Evolutionary conservation across 2,888 invertebrate species (phyloP).

Genomic region (Xanthorhoe spadicearia): DNA sequence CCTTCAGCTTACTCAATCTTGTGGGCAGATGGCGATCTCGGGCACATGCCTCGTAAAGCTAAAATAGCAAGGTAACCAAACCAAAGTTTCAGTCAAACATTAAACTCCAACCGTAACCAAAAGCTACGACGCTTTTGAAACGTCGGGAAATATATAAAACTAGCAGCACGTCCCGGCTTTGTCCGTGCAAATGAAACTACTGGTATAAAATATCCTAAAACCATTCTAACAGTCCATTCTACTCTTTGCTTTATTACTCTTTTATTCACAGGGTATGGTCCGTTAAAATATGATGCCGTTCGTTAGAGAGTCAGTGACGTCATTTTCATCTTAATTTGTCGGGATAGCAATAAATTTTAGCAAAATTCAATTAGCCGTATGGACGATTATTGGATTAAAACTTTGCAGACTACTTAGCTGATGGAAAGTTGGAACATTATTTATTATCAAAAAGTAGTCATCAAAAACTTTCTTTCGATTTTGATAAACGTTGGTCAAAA

Average conservation of each 20-base stretch:
- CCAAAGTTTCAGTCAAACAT: background rate
- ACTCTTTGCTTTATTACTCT: background rate
- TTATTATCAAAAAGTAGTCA: too few relatives aligned
- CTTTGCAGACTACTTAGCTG: background rate
- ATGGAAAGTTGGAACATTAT: background rate
- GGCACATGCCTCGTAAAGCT: background rate
- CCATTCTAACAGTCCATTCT: too few relatives aligned
- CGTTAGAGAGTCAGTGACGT: slow-evolving; percentile 38
- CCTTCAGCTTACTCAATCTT: slow-evolving; percentile 10
- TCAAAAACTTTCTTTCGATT: too few relatives aligned
- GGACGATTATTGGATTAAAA: slow-evolving; percentile 13
- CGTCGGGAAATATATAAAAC: too few relatives aligned
- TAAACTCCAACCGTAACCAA: too few relatives aligned
- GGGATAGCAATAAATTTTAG: slow-evolving; percentile 21
- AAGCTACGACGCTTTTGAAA: too few relatives aligned
- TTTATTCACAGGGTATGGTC: background rate
- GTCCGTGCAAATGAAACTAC: too few relatives aligned
- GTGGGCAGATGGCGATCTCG: slow-evolving; percentile 7
- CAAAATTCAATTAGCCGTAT: slow-evolving; percentile 8
- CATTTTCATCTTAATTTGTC: slow-evolving; percentile 42
- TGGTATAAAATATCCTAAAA: too few relatives aligned
- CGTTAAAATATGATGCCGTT: slow-evolving; percentile 39
- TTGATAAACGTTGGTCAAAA: too few relatives aligned
- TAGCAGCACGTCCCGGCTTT: too few relatives aligned
- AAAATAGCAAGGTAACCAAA: background rate